Evolutionary conservation across 2,888 invertebrate species (phyloP).

Genomic region (Nomada goodeniana): DNA sequence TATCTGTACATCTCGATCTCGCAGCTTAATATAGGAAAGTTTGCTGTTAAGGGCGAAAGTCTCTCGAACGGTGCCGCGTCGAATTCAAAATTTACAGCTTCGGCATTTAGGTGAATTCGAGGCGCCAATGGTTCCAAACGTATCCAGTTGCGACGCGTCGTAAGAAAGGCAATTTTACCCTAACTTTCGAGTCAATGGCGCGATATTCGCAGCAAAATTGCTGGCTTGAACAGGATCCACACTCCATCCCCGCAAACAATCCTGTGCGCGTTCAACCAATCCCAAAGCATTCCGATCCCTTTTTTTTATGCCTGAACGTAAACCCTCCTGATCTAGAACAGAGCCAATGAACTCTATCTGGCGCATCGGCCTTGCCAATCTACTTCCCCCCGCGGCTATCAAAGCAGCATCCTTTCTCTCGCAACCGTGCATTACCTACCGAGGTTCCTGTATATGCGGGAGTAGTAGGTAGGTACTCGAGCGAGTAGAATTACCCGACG

Average conservation of each 20-base stretch:
- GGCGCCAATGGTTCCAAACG: not conserved
- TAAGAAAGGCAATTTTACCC: slow-evolving; percentile 30
- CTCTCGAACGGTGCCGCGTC: not conserved
- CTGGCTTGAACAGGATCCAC: slow-evolving; percentile 40
- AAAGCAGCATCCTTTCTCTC: slow-evolving; percentile 77
- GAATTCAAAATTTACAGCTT: not conserved
- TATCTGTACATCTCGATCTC: no score
- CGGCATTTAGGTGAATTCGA: not conserved
- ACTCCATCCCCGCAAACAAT: slow-evolving; percentile 71
- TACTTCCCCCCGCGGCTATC: slow-evolving; percentile 80
- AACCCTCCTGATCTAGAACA: slow-evolving; percentile 76
- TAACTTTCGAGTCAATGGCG: slow-evolving; percentile 63
- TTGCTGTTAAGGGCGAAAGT: no score
- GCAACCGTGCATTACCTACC: slow-evolving; percentile 59
- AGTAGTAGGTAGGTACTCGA: slow-evolving; percentile 78
- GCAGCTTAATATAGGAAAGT: no score
- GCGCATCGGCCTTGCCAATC: slow-evolving; percentile 80
- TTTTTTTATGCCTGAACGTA: slow-evolving; percentile 79
- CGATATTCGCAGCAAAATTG: slow-evolving; percentile 66
- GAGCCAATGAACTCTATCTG: slow-evolving; percentile 81
- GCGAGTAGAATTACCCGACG: slow-evolving; percentile 80
- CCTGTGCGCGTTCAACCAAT: slow-evolving; percentile 72
- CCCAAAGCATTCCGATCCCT: slow-evolving; percentile 73
- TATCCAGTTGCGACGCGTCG: not conserved
- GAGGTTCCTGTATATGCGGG: slow-evolving; percentile 62